Percentiles rank a stretch among this genome's conserved stretches.
Conservation (phyloP, 2,888 invertebrate genomes). For the Habrosyne pyritoides region DNA sequence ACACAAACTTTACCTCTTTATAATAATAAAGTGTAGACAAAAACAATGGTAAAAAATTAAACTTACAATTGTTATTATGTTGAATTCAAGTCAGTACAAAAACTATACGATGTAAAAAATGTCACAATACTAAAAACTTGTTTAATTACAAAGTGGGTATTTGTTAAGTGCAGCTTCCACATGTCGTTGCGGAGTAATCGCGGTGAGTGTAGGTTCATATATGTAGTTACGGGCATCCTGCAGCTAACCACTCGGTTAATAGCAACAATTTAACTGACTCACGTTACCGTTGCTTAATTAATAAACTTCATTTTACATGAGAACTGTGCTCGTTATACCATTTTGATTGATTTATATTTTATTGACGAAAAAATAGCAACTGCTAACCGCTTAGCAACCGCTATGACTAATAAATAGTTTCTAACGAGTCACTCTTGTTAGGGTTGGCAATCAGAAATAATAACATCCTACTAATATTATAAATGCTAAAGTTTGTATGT, state of each 20-base stretch:
- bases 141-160: no score
- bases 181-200: background rate
- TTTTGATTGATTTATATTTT: slow-evolving; percentile 1
- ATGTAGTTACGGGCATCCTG: background rate
- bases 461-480: background rate
- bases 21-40: no score
- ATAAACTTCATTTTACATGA: background rate
- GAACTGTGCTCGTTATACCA: background rate
- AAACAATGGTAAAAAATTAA: no score
- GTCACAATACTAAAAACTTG: no score
- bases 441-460: background rate
- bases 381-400: background rate
- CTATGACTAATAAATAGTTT: background rate
- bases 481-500: no score
- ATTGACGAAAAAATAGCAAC: background rate
- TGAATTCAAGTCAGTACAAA: no score
- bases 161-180: background rate
- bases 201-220: background rate
- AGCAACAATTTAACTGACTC: background rate
- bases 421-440: background rate
- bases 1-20: no score
- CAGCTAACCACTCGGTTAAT: no score
- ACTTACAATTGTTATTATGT: no score
- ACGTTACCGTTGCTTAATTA: background rate
- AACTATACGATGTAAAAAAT: no score